phyloP scores from a whole-genome alignment of 2,888 invertebrate species.

The Drosophila borealis region DNA sequence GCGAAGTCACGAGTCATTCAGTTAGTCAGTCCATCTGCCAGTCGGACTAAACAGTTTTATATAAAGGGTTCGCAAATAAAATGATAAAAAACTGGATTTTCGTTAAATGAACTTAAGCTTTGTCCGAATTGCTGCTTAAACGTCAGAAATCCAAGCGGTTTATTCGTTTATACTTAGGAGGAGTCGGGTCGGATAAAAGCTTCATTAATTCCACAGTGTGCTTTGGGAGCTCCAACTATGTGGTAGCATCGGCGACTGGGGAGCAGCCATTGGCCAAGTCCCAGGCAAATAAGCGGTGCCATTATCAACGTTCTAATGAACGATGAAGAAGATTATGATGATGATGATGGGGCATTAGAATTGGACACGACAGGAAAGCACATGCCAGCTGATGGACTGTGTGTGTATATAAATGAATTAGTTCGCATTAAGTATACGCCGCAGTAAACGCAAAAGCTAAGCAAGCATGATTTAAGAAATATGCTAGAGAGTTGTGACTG shows the following conservation, averaged over 20 bases:
- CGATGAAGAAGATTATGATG: slow-evolving; percentile 41
- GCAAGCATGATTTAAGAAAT: slow-evolving; percentile 68
- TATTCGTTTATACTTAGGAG: background rate
- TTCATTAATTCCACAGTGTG: slow-evolving; percentile 66
- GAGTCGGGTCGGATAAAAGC: slow-evolving; percentile 37
- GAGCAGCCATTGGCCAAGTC: slow-evolving; percentile 26
- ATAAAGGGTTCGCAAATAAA: too few species aligned
- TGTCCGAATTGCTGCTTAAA: background rate
- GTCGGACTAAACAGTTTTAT: too few species aligned
- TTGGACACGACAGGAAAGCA: slow-evolving; percentile 10
- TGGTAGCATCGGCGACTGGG: slow-evolving; percentile 44
- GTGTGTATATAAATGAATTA: slow-evolving; percentile 72
- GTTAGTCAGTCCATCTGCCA: too few species aligned
- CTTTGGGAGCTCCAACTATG: slow-evolving; percentile 41
- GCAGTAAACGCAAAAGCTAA: slow-evolving; percentile 47
- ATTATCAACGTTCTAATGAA: slow-evolving; percentile 64
- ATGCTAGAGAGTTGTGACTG: slow-evolving; percentile 33
- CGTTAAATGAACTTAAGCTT: background rate
- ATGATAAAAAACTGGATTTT: too few species aligned
- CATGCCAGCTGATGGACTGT: slow-evolving; percentile 35
- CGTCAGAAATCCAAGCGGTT: background rate
- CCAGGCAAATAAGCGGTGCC: slow-evolving; percentile 40
- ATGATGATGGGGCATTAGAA: slow-evolving; percentile 30
- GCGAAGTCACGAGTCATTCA: too few species aligned
- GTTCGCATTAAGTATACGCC: slow-evolving; percentile 77